Evolutionary conservation across 2,113 vertebrate species (phyloP).

Genomic region (Nasalis larvatus): DNA sequence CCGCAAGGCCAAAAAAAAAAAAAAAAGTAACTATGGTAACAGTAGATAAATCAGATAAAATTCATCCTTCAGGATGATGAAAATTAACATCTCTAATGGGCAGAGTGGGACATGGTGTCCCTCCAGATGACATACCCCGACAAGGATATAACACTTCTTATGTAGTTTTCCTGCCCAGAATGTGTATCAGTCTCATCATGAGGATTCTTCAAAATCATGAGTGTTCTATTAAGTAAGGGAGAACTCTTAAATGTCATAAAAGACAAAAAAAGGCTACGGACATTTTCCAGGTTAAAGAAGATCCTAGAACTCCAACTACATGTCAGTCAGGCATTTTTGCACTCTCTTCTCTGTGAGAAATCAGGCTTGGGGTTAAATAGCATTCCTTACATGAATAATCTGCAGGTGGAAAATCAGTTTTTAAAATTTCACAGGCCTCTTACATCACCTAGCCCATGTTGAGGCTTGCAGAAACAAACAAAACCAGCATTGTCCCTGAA

Average conservation of each 20-base stretch:
- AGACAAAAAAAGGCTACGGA: neutral
- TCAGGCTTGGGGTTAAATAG: neutral
- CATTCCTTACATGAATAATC: neutral
- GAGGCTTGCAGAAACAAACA: neutral
- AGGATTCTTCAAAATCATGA: neutral
- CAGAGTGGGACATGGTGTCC: neutral
- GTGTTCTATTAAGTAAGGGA: neutral
- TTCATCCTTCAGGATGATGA: neutral
- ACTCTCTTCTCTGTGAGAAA: neutral
- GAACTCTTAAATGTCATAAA: neutral
- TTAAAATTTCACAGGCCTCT: neutral
- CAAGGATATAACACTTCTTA: neutral
- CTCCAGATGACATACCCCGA: neutral
- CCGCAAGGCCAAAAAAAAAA: neutral
- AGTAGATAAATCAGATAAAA: neutral
- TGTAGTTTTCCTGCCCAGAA: neutral
- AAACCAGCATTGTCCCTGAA: neutral
- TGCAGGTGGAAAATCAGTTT: neutral
- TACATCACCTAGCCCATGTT: neutral
- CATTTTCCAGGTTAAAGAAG: neutral
- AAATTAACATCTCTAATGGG: neutral
- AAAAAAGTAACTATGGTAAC: neutral
- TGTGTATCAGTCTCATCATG: neutral
- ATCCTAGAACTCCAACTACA: neutral
- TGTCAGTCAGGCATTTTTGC: neutral